Evolutionary conservation across 2,113 vertebrate species (phyloP).

Genomic region (Brachirus orientalis): DNA sequence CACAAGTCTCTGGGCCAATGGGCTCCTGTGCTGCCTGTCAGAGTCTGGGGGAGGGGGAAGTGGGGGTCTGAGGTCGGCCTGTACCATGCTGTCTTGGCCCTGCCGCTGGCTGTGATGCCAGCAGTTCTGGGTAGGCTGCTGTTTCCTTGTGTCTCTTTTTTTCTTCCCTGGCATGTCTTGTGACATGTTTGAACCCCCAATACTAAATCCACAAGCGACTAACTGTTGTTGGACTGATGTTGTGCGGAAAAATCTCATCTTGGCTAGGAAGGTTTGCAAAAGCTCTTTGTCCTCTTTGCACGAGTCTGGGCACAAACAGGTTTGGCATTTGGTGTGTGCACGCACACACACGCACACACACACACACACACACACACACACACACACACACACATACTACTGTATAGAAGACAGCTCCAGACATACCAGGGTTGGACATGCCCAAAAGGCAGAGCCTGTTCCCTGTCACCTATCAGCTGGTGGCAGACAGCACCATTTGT

Average conservation of each 20-base stretch:
- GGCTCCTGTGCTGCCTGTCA: slow-evolving; percentile 68
- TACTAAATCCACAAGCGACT: slow-evolving; percentile 26
- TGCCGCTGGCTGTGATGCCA: slow-evolving; percentile 63
- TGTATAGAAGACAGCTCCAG: neutral
- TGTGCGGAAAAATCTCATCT: too few species aligned
- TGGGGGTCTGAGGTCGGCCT: slow-evolving; percentile 65
- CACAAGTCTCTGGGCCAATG: slow-evolving; percentile 70
- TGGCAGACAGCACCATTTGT: slow-evolving; percentile 59
- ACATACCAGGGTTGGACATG: too few species aligned
- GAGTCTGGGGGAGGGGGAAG: slow-evolving; percentile 22
- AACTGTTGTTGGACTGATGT: slow-evolving; percentile 12
- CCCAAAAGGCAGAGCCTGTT: too few species aligned
- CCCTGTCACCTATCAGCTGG: slow-evolving; percentile 64
- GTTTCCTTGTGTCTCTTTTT: slow-evolving; percentile 64
- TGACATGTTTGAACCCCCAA: slow-evolving; percentile 48
- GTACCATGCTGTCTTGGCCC: slow-evolving; percentile 77
- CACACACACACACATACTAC: slow-evolving; percentile 14
- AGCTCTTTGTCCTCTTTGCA: slow-evolving; percentile 1
- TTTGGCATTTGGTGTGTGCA: neutral
- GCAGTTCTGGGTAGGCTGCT: slow-evolving; percentile 58
- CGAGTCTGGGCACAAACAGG: neutral
- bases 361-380: slow-evolving; percentile 13
- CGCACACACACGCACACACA: slow-evolving; percentile 4
- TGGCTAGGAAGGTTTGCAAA: neutral
- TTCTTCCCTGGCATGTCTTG: slow-evolving; percentile 47